A percentile compares a stretch with the other conserved stretches of the same genome.
phyloP scores from a whole-genome alignment of 2,888 invertebrate genomes.

The Celastrina argiolus region DNA sequence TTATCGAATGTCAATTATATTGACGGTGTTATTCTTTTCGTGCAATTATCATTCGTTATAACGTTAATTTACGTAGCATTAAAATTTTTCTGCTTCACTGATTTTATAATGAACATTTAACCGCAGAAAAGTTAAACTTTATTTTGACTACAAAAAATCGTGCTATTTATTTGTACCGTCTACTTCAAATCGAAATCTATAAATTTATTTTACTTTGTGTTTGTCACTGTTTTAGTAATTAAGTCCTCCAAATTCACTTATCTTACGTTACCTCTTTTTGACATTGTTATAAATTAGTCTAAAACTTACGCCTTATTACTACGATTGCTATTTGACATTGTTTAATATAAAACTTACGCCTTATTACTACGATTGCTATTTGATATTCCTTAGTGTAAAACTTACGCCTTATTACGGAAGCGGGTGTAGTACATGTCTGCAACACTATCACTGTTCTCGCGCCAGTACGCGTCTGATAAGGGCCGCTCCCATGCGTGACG shows the following conservation, averaged over 20 bases:
- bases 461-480: conserved; percentile 62
- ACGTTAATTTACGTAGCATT: no score
- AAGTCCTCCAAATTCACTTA: no score
- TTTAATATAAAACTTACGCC: conserved; percentile 52
- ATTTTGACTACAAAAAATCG: neutral
- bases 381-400: conserved; percentile 29
- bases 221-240: no score
- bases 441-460: conserved; percentile 59
- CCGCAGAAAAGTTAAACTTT: neutral
- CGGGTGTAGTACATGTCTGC: conserved; percentile 59
- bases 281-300: no score
- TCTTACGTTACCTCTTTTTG: no score
- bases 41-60: no score
- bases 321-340: neutral
- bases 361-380: conserved; percentile 57
- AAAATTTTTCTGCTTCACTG: no score
- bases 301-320: neutral
- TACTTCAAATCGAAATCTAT: neutral
- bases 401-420: conserved; percentile 70
- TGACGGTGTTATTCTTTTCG: no score
- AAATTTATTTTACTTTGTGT: no score
- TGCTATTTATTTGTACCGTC: neutral
- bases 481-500: conserved; percentile 65
- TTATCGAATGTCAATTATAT: no score
- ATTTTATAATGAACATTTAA: no score